Evolutionary conservation across 92 coral and sea anemone species (phyloP).

Genomic region (Muricea muricata): DNA sequence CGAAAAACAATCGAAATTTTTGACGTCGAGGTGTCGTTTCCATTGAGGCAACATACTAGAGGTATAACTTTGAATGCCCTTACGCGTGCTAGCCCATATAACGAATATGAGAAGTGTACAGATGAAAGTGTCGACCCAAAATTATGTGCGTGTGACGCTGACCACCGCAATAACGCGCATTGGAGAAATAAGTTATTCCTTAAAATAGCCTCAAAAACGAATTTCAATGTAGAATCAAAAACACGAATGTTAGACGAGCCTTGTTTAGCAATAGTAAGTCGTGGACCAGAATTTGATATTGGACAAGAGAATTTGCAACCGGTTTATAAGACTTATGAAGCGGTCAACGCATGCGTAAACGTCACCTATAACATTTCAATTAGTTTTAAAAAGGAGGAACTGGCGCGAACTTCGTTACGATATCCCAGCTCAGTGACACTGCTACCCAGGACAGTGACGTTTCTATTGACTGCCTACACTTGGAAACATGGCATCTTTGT

Average conservation of each 20-base stretch:
- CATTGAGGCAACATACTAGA: conserved; percentile 58
- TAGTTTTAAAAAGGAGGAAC: neutral
- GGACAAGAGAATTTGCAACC: neutral
- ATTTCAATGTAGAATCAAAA: conserved; percentile 1
- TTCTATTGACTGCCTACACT: conserved; percentile 68
- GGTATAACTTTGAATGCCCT: conserved; percentile 65
- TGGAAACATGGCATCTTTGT: conserved; percentile 83
- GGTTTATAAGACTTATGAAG: neutral
- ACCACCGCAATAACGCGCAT: neutral
- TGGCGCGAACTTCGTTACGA: conserved; percentile 61
- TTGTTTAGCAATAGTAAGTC: conserved; percentile 28
- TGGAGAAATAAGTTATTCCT: neutral
- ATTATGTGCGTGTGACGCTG: conserved; percentile 77
- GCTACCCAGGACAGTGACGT: conserved; percentile 74
- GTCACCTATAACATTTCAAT: neutral
- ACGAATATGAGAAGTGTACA: conserved; percentile 79
- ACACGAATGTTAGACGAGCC: neutral
- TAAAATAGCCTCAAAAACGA: neutral
- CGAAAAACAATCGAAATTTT: conserved; percentile 69
- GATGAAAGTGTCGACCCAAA: conserved; percentile 78
- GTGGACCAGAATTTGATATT: neutral
- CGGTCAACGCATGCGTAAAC: conserved; percentile 1
- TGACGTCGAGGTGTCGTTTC: conserved; percentile 77
- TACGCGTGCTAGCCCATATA: conserved; percentile 77
- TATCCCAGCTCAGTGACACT: conserved; percentile 64